Evolutionary conservation across 2,113 vertebrate species (phyloP).

Genomic region (Pristiophorus japonicus): DNA sequence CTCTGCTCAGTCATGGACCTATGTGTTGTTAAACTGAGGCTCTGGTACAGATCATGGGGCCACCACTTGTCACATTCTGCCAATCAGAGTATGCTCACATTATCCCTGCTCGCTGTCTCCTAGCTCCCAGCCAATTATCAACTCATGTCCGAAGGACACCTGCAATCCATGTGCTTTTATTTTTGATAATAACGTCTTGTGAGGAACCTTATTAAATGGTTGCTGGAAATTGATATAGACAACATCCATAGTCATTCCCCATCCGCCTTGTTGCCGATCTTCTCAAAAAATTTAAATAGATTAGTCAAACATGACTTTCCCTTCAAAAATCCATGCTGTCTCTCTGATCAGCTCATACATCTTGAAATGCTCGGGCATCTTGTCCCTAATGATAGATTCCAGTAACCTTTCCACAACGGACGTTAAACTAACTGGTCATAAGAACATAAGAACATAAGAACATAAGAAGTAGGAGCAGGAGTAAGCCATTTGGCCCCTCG

Average conservation of each 20-base stretch:
- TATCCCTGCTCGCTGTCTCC: not conserved
- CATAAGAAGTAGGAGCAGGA: too few relatives aligned
- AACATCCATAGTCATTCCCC: too few relatives aligned
- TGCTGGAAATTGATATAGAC: not conserved
- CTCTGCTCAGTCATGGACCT: too few relatives aligned
- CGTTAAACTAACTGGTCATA: not conserved
- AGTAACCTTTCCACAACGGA: not conserved
- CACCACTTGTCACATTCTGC: too few relatives aligned
- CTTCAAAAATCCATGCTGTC: not conserved
- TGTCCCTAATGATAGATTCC: not conserved
- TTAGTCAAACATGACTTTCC: not conserved
- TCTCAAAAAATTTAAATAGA: not conserved
- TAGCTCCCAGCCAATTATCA: not conserved
- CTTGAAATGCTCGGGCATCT: not conserved
- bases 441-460: too few relatives aligned
- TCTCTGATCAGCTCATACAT: not conserved
- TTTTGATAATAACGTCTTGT: not conserved
- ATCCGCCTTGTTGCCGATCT: not conserved
- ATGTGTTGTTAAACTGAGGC: too few relatives aligned
- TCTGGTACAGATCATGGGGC: too few relatives aligned
- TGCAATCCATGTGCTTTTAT: not conserved
- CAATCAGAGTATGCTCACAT: too few relatives aligned
- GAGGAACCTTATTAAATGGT: not conserved
- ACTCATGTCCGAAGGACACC: not conserved
- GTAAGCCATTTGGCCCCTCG: too few relatives aligned